Base-by-base conservation (phyloP, 2,113 vertebrate genomes). In the Salvator merianae region DNA sequence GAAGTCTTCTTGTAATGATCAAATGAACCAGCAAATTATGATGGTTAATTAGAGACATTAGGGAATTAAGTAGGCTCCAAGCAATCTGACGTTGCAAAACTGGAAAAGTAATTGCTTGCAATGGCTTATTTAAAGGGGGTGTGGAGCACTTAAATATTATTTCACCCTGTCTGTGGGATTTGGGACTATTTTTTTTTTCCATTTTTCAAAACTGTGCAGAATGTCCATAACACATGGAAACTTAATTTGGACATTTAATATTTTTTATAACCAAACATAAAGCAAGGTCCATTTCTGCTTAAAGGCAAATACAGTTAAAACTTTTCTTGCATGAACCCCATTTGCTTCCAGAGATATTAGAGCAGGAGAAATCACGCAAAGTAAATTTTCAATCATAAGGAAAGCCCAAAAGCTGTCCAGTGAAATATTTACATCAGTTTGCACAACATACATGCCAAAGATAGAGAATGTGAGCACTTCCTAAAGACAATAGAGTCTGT, bases 1-100 rank as follows among this genome's bases (percentile, higher is more conserved):
- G 59, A 83, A 65, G 81, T 65, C 59, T 83, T 43, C 40, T 62
- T 83, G 81, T 65, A 32, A 83, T 75, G 30, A 83, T 75, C 72
- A 83, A 83, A 82, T 74, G 70, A 63, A 82, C 55, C 81, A 63
- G 53, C 34, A 74, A 82, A 83, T 83, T 83, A 83, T 75, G 63
- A 65, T 43, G 40, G 65, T 62, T 76, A 83, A 83, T 83, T 71
- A 76, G 40, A 50, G 59, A 34, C 72, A 66, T 50, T 83, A 55
- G 72, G 55, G 72, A 36, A 66, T 75, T 47, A 65, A 74, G 30
- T 7, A 83, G 20, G 22, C 36, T 75, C 38, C 18, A 65, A 74
- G 81, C 81, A 74, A 83, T 73, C 16, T 47, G 55, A 83, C 65
- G 81, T 63, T 65, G 55, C 38, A 83, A 74, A 83, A 74, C 71